Conservation (phyloP, 1,140 invertebrate species). For the Dinoponera quadriceps region DNA sequence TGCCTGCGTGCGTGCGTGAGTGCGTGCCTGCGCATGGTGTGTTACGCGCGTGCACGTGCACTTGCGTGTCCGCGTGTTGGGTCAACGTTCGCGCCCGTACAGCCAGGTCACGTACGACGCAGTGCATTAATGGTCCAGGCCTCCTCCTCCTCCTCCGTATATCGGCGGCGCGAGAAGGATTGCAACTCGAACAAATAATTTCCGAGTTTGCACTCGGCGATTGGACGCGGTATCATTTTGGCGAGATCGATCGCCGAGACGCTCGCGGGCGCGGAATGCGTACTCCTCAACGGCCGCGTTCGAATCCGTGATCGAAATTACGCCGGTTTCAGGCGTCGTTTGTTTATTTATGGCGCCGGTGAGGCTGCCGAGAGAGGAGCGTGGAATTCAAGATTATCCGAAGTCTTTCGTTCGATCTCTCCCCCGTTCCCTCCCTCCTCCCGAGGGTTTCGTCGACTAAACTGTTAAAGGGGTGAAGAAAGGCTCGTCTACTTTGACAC, state of each 20-base stretch:
- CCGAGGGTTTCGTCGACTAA: neutral
- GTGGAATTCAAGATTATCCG: neutral
- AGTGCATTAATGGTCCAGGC: slow-evolving; percentile 44
- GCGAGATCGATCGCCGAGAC: slow-evolving; percentile 24
- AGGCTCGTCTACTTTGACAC: slow-evolving; percentile 37
- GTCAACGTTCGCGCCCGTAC: slow-evolving; percentile 61
- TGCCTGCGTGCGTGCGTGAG: neutral
- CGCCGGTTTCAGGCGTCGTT: neutral
- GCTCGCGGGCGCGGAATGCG: neutral
- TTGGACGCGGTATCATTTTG: slow-evolving; percentile 27
- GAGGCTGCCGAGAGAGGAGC: neutral
- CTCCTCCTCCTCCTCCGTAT: slow-evolving; percentile 15
- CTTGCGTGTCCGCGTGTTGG: slow-evolving; percentile 53
- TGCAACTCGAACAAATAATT: slow-evolving; percentile 47
- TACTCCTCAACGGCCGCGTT: neutral
- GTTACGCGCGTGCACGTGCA: slow-evolving; percentile 12
- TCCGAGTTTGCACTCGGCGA: slow-evolving; percentile 40
- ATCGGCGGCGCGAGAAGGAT: slow-evolving; percentile 25
- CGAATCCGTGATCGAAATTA: no score
- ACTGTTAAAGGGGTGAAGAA: slow-evolving; percentile 31
- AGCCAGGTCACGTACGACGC: slow-evolving; percentile 64
- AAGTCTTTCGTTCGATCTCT: neutral
- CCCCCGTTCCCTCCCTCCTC: no score
- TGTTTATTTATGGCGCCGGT: neutral
- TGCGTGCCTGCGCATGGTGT: neutral